A percentile compares a stretch with the other conserved stretches of the same genome.
These are phyloP conservation scores for Nerophis lumbriciformis DNA, from an alignment of 2,113 vertebrate species.

Conservation along the genomic window DNA sequence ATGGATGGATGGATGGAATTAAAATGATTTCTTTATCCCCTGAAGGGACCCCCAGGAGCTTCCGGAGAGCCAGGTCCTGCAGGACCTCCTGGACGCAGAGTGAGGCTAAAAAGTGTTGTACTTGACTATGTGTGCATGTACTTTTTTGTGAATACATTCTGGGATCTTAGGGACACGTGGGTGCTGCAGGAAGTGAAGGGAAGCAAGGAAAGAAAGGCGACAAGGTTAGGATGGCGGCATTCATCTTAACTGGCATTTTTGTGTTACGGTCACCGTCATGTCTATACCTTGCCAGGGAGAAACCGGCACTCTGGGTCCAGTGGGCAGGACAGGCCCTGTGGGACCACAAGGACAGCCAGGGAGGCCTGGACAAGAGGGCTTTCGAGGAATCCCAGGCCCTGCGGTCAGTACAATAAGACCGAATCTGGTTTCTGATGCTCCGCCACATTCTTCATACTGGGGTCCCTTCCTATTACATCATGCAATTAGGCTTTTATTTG, in stretches of 20 bases:
- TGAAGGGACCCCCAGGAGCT: conserved; percentile 81
- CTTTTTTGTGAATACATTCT: neutral
- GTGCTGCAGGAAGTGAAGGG: conserved; percentile 78
- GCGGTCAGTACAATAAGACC: conserved; percentile 73
- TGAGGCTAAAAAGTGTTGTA: conserved; percentile 49
- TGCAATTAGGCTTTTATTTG: neutral
- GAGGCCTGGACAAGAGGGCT: conserved; percentile 77
- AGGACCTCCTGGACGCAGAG: conserved; percentile 84
- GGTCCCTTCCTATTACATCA: neutral
- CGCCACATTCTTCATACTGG: neutral
- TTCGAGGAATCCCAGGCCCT: conserved; percentile 85
- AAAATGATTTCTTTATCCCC: conserved; percentile 1
- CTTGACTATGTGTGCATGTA: neutral
- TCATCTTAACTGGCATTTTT: neutral
- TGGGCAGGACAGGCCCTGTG: conserved; percentile 77
- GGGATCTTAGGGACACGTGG: conserved; percentile 72
- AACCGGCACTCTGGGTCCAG: conserved; percentile 70
- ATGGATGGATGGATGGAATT: too few relatives aligned
- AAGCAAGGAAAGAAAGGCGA: conserved; percentile 82
- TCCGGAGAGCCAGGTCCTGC: conserved; percentile 84
- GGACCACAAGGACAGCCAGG: conserved; percentile 83
- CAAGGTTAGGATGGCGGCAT: conserved; percentile 71
- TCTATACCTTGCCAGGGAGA: conserved; percentile 66
- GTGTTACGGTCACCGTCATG: neutral
- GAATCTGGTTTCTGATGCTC: neutral